Percentiles rank a stretch among this genome's conserved stretches.
phyloP scores from a whole-genome alignment of 2,113 vertebrate genomes.

The Neopipo cinnamomea region DNA sequence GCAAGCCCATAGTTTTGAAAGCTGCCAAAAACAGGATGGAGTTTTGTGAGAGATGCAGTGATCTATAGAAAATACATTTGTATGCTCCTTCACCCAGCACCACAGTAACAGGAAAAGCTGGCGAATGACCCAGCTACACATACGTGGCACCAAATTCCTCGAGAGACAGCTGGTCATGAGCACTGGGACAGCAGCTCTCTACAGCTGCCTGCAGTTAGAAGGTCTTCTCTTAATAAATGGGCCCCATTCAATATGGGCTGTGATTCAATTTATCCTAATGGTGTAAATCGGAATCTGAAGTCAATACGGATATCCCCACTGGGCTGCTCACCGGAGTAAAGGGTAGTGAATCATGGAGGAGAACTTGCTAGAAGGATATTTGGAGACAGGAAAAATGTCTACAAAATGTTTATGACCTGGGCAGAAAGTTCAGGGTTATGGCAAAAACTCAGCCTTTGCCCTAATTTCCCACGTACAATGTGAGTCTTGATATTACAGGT shows the following conservation, averaged over 20 bases:
- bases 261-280: background rate
- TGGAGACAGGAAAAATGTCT: background rate
- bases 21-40: background rate
- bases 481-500: background rate
- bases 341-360: background rate
- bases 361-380: background rate
- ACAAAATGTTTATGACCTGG: background rate
- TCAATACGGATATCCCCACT: background rate
- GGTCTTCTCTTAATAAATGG: background rate
- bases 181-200: background rate
- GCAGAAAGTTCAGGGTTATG: background rate
- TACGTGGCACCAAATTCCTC: background rate
- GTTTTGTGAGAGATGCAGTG: fast-evolving
- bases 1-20: background rate
- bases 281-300: background rate
- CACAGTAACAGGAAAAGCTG: background rate
- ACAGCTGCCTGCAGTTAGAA: background rate
- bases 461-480: background rate
- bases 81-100: fast-evolving
- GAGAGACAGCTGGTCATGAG: background rate
- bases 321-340: background rate
- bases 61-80: background rate
- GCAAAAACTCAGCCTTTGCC: background rate
- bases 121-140: background rate
- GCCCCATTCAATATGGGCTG: background rate